These are phyloP conservation scores for Megaceryle alcyon DNA, from an alignment of 2,797 vertebrate species.

Conservation along the genomic window DNA sequence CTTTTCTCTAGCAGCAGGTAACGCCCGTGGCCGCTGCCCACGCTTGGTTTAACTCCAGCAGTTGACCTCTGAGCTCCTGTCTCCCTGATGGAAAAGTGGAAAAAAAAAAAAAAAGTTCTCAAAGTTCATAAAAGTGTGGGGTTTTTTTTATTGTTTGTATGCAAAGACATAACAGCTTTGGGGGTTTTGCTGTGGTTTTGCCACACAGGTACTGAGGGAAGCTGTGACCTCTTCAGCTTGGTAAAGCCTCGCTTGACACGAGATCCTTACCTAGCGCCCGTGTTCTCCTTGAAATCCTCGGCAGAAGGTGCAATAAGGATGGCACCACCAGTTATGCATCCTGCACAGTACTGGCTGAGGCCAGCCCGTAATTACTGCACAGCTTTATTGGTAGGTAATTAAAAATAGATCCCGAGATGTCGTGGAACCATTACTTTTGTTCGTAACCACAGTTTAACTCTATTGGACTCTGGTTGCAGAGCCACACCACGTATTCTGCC, in stretches of 20 bases:
- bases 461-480: neutral
- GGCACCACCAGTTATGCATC: neutral
- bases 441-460: neutral
- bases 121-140: neutral
- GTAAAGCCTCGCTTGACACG: rapidly evolving
- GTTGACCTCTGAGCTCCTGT: neutral
- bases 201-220: neutral
- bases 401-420: neutral
- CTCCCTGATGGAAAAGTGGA: neutral
- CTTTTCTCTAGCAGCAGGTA: neutral
- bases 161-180: rapidly evolving
- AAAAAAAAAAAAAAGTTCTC: neutral
- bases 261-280: rapidly evolving
- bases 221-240: neutral
- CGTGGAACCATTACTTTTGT: neutral
- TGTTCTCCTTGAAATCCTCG: neutral
- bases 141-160: rapidly evolving
- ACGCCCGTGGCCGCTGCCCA: no score
- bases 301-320: neutral
- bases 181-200: neutral
- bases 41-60: neutral
- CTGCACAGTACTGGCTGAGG: neutral
- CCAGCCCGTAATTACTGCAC: neutral
- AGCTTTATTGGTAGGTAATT: neutral
- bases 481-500: neutral